phyloP scores from a whole-genome alignment of 2,797 vertebrate genomes.

The Malurus leucopterus region DNA sequence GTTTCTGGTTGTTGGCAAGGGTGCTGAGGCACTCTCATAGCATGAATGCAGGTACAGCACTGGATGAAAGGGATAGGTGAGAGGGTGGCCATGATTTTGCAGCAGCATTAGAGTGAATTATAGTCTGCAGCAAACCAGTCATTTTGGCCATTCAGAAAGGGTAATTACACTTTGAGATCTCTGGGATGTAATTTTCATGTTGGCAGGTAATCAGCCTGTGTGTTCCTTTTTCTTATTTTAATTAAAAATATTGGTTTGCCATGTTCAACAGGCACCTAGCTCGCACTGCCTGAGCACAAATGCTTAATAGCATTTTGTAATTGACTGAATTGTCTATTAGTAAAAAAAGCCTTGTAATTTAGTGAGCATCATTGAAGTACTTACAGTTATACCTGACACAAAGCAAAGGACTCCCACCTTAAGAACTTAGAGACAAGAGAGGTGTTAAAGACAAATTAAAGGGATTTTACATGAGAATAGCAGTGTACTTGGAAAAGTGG shows the following conservation, averaged over 20 bases:
- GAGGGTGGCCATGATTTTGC: background rate
- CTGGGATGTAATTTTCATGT: background rate
- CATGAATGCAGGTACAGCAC: background rate
- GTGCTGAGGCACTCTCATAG: background rate
- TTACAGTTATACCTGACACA: background rate
- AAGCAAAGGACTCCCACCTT: background rate
- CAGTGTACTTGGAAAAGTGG: rapidly evolving
- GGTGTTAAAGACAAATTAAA: background rate
- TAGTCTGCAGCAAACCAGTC: background rate
- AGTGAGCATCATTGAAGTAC: background rate
- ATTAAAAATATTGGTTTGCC: slow-evolving; percentile 27
- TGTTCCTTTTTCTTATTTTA: slow-evolving; percentile 6
- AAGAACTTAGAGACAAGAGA: background rate
- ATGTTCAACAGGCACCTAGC: background rate
- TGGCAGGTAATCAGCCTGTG: background rate
- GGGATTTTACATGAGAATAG: background rate
- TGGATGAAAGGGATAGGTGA: background rate
- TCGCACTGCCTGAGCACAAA: background rate
- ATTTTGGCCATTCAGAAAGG: background rate
- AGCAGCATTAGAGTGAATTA: background rate
- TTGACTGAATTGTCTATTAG: background rate
- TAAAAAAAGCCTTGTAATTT: slow-evolving; percentile 8
- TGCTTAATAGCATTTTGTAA: background rate
- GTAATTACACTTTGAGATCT: slow-evolving; percentile 10
- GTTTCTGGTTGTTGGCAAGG: background rate